Evolutionary conservation across 2,888 invertebrate genomes (phyloP).

Genomic region (Ormyrus thymus): DNA sequence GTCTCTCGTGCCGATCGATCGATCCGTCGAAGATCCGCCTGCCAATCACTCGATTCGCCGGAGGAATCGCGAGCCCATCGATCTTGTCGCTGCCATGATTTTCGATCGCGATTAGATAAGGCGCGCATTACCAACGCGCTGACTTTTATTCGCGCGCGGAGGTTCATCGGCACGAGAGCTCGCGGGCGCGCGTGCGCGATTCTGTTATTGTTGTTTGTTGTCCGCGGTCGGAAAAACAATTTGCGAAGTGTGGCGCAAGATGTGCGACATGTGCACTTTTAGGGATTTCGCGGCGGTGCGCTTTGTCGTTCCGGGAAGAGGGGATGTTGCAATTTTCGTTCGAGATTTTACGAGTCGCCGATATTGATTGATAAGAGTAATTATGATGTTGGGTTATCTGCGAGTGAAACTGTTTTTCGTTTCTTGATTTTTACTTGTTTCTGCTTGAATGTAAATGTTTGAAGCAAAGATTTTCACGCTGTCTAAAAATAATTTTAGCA

Average conservation of each 20-base stretch:
- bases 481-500: too few species aligned
- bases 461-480: too few species aligned
- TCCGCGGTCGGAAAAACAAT: constrained; percentile 16
- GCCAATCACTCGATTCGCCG: not conserved
- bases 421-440: too few species aligned
- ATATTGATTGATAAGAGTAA: too few species aligned
- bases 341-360: too few species aligned
- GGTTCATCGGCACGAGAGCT: constrained; percentile 33
- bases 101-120: constrained; percentile 45
- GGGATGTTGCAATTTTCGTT: too few species aligned
- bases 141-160: constrained; percentile 13
- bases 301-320: not conserved
- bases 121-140: not conserved
- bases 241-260: not conserved
- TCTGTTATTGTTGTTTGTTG: not conserved
- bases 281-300: not conserved
- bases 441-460: too few species aligned
- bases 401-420: too few species aligned
- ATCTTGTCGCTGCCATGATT: constrained; percentile 46
- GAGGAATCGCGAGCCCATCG: constrained; percentile 23
- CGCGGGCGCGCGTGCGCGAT: not conserved
- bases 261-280: not conserved
- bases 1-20: not conserved
- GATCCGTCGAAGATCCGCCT: constrained; percentile 1
- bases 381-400: too few species aligned